Percentiles rank a stretch among this genome's conserved stretches.
Conservation (phyloP, 1,140 invertebrate species). For the Macrobrachium rosenbergii region DNA sequence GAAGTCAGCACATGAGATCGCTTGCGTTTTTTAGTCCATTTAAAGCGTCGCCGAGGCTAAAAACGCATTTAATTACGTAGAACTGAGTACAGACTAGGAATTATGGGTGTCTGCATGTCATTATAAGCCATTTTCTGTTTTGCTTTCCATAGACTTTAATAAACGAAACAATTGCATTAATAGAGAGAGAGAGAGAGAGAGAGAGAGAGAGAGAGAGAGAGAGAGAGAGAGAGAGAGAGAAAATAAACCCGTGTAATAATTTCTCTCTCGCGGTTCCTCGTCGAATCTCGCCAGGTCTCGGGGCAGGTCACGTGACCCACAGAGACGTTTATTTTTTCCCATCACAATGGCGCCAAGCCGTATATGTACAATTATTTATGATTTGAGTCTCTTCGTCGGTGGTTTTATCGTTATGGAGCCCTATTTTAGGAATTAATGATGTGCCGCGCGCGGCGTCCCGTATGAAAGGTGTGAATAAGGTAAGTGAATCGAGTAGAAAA, state of each 20-base stretch:
- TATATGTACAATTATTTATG: slow-evolving; percentile 66
- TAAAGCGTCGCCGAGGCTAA: no score
- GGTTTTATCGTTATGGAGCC: background rate
- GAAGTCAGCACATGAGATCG: no score
- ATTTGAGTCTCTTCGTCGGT: background rate
- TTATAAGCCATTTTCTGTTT: no score
- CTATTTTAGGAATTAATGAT: no score
- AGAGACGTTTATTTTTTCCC: slow-evolving; percentile 74
- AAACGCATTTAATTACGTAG: no score
- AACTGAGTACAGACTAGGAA: no score
- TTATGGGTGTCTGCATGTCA: no score
- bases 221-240: background rate
- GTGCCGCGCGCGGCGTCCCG: slow-evolving; percentile 8
- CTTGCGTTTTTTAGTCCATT: no score
- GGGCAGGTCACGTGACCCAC: slow-evolving; percentile 73
- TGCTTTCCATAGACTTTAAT: no score
- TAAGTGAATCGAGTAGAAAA: background rate
- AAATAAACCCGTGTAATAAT: background rate
- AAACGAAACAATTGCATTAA: no score
- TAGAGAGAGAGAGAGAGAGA: background rate
- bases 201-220: background rate
- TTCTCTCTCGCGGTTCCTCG: slow-evolving; percentile 42
- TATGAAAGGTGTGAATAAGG: background rate
- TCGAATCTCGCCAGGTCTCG: slow-evolving; percentile 66
- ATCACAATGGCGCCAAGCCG: slow-evolving; percentile 76